Evolutionary conservation across 2,888 invertebrate genomes (phyloP).

Genomic region (Apantesis nais): DNA sequence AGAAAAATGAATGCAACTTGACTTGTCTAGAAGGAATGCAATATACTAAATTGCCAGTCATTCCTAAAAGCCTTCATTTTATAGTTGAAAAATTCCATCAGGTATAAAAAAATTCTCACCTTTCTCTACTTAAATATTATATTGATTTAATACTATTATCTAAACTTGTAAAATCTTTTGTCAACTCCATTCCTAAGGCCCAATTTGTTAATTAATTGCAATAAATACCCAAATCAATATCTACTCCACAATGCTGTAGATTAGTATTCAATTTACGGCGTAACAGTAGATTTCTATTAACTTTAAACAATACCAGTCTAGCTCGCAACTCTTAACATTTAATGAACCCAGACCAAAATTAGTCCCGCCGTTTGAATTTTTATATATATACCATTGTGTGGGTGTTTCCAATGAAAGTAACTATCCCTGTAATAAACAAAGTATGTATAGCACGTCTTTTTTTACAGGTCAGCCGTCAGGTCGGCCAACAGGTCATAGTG

Average conservation of each 20-base stretch:
- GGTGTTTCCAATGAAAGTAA: neutral
- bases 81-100: no score
- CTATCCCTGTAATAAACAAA: neutral
- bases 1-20: no score
- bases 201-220: neutral
- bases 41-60: neutral
- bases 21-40: no score
- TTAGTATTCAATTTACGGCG: neutral
- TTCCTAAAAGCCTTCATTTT: neutral
- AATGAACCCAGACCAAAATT: neutral
- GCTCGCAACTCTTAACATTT: neutral
- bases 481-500: neutral
- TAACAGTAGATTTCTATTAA: neutral
- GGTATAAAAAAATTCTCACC: no score
- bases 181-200: neutral
- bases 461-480: neutral
- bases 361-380: neutral
- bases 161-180: neutral
- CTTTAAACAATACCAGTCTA: neutral
- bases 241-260: neutral
- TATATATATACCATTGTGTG: neutral
- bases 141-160: neutral
- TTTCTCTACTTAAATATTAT: neutral
- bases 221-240: neutral
- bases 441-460: neutral